phyloP scores from a whole-genome alignment of 2,888 invertebrate genomes.

The Cremastobaeus sp. region DNA sequence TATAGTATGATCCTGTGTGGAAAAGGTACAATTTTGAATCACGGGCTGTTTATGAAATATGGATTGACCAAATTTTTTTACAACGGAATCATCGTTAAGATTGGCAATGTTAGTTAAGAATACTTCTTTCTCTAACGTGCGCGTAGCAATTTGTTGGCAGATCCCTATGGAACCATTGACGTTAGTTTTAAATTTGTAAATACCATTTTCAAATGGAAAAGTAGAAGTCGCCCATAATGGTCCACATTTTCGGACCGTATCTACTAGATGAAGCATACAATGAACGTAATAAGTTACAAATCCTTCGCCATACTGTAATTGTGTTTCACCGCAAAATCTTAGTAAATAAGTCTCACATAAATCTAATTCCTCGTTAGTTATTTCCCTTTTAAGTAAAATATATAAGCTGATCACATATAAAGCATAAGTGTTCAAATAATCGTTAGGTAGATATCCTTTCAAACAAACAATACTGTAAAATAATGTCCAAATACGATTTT shows the following conservation, averaged over 20 bases:
- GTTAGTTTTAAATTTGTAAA: conserved; percentile 45
- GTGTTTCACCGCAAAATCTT: neutral
- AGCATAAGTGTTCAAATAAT: neutral
- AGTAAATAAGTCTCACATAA: neutral
- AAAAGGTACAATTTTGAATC: neutral
- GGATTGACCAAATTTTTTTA: neutral
- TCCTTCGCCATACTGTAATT: neutral
- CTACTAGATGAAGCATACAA: conserved; percentile 43
- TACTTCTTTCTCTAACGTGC: conserved; percentile 10
- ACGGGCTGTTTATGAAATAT: neutral
- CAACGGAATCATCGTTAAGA: neutral
- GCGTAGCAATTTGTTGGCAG: conserved; percentile 29
- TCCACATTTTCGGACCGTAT: conserved; percentile 49
- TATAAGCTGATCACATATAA: neutral
- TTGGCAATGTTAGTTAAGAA: neutral
- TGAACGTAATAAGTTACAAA: neutral
- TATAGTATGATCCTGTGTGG: too few species aligned
- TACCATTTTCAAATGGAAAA: conserved; percentile 49
- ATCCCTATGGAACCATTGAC: conserved; percentile 45
- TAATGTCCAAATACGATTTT: neutral
- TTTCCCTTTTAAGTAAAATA: neutral
- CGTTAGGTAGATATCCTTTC: neutral
- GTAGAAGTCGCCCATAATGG: conserved; percentile 54
- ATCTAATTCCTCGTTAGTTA: neutral
- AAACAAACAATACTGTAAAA: neutral